Evolutionary conservation across 1,140 invertebrate species (phyloP).

Genomic region (Papilio machaon): DNA sequence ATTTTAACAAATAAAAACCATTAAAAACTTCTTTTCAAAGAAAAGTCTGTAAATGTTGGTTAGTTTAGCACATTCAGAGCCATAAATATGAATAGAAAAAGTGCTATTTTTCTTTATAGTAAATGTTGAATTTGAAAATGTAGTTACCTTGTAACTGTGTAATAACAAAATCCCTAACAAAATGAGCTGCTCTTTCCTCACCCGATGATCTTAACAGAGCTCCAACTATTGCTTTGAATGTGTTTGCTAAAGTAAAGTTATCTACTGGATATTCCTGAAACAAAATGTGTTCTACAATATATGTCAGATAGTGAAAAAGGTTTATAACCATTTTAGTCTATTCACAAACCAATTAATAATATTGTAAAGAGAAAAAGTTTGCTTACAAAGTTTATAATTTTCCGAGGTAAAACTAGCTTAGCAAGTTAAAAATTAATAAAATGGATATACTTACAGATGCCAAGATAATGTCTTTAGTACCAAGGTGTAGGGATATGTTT

Average conservation of each 20-base stretch:
- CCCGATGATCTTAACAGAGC: conserved; percentile 87
- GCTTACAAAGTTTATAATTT: too few relatives aligned
- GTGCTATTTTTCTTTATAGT: too few relatives aligned
- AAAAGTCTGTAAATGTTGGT: too few relatives aligned
- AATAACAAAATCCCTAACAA: conserved; percentile 94
- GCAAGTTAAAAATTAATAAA: neutral
- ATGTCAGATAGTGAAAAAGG: neutral
- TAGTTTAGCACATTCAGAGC: too few relatives aligned
- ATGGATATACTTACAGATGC: conserved; percentile 83
- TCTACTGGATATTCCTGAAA: conserved; percentile 90
- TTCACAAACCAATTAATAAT: too few relatives aligned
- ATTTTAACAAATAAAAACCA: neutral
- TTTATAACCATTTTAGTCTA: too few relatives aligned
- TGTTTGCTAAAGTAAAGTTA: conserved; percentile 86
- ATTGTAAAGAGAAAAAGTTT: too few relatives aligned
- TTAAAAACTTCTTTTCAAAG: neutral
- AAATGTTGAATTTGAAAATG: neutral
- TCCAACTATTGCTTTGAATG: conserved; percentile 92
- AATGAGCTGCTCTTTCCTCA: conserved; percentile 84
- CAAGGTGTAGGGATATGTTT: conserved; percentile 88
- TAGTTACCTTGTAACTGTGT: conserved; percentile 86
- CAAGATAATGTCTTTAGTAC: conserved; percentile 91
- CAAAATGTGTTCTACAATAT: conserved; percentile 30
- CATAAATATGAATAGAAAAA: neutral
- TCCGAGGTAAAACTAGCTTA: too few relatives aligned